phyloP scores from a whole-genome alignment of 1,140 invertebrate genomes.

The Procambarus clarkii region DNA sequence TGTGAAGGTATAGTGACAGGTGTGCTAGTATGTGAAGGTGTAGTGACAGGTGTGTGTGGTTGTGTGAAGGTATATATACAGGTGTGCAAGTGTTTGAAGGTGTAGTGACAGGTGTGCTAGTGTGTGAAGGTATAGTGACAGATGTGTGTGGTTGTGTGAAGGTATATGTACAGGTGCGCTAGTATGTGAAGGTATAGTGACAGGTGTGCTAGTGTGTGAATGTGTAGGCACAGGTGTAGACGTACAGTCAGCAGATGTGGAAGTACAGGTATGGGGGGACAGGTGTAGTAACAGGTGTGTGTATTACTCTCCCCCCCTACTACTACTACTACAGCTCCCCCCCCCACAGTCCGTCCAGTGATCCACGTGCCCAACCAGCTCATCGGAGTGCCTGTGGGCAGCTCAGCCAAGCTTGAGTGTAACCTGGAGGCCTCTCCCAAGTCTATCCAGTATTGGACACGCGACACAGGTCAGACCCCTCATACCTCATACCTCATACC shows the following conservation, averaged over 20 bases:
- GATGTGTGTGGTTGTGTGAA: not conserved
- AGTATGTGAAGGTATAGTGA: not conserved
- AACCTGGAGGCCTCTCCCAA: slow-evolving; percentile 77
- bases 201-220: not conserved
- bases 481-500: too few relatives aligned
- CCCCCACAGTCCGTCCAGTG: slow-evolving; percentile 70
- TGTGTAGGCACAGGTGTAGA: not conserved
- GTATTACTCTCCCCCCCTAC: too few relatives aligned
- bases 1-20: not conserved
- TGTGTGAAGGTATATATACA: not conserved
- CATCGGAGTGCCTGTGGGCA: slow-evolving; percentile 75
- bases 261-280: too few relatives aligned
- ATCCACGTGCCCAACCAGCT: slow-evolving; percentile 77
- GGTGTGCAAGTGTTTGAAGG: not conserved
- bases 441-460: slow-evolving; percentile 76
- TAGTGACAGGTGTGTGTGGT: not conserved
- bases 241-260: too few relatives aligned
- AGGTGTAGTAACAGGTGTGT: not conserved
- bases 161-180: not conserved
- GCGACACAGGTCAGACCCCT: slow-evolving; percentile 72
- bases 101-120: not conserved
- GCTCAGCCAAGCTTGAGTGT: slow-evolving; percentile 76
- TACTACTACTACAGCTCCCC: not conserved
- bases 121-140: not conserved
- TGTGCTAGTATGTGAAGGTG: not conserved